Evolutionary conservation across 2,797 vertebrate species (phyloP).

Genomic region (Cossypha caffra): DNA sequence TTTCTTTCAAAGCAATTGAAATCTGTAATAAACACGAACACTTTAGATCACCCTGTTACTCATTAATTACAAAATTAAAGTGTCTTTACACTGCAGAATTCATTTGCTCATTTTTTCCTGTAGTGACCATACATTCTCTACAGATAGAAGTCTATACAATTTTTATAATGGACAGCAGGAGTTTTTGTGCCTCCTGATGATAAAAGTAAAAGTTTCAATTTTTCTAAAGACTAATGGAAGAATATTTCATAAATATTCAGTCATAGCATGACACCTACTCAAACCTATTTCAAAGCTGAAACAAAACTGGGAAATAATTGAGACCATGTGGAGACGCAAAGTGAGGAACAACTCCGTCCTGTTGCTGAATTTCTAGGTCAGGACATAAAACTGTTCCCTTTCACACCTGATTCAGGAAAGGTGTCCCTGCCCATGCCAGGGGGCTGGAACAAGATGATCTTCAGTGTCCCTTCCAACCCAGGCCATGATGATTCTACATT

Average conservation of each 20-base stretch:
- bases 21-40: background rate
- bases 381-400: background rate
- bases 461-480: background rate
- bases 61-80: background rate
- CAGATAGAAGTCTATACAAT: background rate
- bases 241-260: background rate
- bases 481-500: background rate
- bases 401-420: background rate
- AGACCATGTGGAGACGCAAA: background rate
- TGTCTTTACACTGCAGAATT: background rate
- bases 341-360: background rate
- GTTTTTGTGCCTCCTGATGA: background rate
- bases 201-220: background rate
- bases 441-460: background rate
- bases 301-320: background rate
- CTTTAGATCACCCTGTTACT: background rate
- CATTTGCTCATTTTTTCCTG: background rate
- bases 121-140: background rate
- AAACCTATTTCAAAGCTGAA: background rate
- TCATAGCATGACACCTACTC: background rate
- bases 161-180: background rate
- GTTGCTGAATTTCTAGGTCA: background rate
- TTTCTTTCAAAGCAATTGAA: conserved; percentile 19
- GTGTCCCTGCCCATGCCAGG: no score
- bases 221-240: background rate